phyloP scores from a whole-genome alignment of 2,888 invertebrate species.

The Eilema depressum region DNA sequence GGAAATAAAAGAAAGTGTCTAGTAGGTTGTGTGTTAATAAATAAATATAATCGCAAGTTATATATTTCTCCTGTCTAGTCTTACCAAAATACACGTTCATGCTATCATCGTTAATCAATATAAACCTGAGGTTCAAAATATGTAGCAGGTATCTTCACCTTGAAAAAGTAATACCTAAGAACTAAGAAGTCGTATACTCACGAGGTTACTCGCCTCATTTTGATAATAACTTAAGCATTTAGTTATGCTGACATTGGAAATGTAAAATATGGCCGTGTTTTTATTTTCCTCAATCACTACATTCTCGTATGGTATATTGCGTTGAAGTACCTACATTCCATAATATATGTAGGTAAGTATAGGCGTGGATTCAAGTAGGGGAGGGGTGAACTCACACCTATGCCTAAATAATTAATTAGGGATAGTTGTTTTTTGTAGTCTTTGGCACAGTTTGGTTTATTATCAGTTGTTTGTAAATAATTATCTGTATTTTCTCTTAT shows the following conservation, averaged over 20 bases:
- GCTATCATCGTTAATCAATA: no score
- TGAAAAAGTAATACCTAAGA: background rate
- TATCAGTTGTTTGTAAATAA: background rate
- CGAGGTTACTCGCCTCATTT: slow-evolving; percentile 2
- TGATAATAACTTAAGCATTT: slow-evolving; percentile 8
- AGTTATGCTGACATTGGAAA: background rate
- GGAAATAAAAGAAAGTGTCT: no score
- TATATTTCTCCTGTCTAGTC: no score
- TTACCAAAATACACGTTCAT: no score
- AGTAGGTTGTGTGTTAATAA: no score
- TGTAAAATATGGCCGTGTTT: background rate
- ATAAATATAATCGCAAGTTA: no score
- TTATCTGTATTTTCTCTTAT: no score
- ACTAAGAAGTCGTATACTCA: background rate
- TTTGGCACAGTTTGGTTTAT: background rate
- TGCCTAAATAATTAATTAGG: background rate
- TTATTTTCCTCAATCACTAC: background rate
- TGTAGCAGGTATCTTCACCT: background rate
- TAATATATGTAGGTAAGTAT: background rate
- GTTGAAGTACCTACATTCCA: background rate
- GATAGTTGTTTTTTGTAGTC: background rate
- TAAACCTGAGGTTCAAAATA: no score
- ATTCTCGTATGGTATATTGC: background rate
- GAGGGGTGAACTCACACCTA: background rate
- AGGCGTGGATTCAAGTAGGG: background rate